Evolutionary conservation across 2,797 vertebrate species (phyloP).

Genomic region (Sarcoramphus papa): DNA sequence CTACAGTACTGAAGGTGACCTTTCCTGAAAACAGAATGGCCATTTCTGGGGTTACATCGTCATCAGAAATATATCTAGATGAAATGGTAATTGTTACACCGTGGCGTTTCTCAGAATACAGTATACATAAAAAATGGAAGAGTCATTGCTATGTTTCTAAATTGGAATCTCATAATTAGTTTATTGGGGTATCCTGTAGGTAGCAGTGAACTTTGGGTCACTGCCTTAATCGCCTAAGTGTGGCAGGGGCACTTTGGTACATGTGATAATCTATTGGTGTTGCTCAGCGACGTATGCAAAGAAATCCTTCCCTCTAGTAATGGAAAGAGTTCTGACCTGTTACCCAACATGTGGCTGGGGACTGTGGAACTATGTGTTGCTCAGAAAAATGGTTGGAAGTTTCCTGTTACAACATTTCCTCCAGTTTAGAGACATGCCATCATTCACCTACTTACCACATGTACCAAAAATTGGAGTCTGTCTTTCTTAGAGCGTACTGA

Average conservation of each 20-base stretch:
- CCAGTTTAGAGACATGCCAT: neutral
- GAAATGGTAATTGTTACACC: neutral
- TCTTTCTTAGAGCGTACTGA: neutral
- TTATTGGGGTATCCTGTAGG: neutral
- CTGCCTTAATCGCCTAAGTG: neutral
- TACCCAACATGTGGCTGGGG: neutral
- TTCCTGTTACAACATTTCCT: neutral
- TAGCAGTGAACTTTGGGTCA: neutral
- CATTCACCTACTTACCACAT: neutral
- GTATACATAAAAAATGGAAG: neutral
- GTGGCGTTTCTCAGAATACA: neutral
- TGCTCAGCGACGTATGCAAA: neutral
- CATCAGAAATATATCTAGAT: neutral
- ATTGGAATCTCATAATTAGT: neutral
- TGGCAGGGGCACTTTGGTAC: neutral
- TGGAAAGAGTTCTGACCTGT: neutral
- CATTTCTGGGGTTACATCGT: neutral
- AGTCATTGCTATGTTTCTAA: neutral
- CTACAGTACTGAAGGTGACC: neutral
- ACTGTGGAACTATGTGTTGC: fast-evolving
- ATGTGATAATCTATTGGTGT: neutral
- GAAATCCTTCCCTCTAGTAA: neutral
- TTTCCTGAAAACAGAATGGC: neutral
- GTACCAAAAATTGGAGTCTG: neutral
- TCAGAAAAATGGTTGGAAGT: neutral